Evolutionary conservation across 1,140 invertebrate species (phyloP).

Genomic region (Ceratina australensis): DNA sequence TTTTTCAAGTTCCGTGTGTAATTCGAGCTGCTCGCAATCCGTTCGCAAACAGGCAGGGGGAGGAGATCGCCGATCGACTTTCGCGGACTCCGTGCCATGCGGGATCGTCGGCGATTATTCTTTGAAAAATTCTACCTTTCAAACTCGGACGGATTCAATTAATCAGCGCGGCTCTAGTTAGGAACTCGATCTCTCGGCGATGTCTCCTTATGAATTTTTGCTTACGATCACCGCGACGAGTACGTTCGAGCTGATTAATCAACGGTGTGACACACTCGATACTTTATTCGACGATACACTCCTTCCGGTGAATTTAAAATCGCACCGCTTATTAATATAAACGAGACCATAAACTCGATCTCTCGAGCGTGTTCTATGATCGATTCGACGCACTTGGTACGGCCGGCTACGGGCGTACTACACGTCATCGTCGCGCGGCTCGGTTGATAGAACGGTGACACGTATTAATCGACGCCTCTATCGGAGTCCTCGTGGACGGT

Average conservation of each 20-base stretch:
- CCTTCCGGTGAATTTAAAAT: too few relatives aligned
- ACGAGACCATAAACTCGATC: neutral
- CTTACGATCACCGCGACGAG: too few relatives aligned
- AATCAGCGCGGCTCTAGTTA: too few relatives aligned
- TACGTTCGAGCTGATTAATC: too few relatives aligned
- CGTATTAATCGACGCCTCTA: slow-evolving; percentile 40
- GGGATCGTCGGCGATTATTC: slow-evolving; percentile 1
- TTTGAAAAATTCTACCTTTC: too few relatives aligned
- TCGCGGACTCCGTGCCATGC: neutral
- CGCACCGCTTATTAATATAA: too few relatives aligned
- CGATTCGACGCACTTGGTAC: slow-evolving; percentile 24
- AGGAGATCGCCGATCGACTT: slow-evolving; percentile 11
- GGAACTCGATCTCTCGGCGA: neutral
- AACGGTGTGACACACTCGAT: too few relatives aligned
- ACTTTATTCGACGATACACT: too few relatives aligned
- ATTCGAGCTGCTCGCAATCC: neutral
- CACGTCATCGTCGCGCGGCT: slow-evolving; percentile 21
- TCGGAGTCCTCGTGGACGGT: neutral
- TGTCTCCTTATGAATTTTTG: neutral
- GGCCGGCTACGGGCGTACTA: neutral
- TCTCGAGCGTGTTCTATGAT: neutral
- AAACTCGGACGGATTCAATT: too few relatives aligned
- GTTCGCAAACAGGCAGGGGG: slow-evolving; percentile 8
- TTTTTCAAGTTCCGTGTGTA: neutral
- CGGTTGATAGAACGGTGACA: slow-evolving; percentile 30